Conservation (phyloP, 2,797 vertebrate species). For the Benthosema pterotum region DNA sequence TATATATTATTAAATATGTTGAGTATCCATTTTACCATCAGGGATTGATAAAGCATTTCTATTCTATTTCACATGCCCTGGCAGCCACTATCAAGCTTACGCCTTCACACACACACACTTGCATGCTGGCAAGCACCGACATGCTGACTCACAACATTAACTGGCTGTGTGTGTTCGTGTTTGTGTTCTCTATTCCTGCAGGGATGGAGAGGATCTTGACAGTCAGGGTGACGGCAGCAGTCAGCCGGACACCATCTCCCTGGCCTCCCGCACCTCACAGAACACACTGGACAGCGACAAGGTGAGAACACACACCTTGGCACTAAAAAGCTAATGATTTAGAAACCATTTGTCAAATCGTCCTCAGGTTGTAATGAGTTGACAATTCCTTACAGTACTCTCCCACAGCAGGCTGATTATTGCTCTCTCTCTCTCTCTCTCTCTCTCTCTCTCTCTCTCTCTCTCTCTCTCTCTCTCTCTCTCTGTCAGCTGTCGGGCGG, state of each 20-base stretch:
- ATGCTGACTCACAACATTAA: background rate
- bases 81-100: background rate
- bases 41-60: no score
- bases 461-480: slow-evolving; percentile 20
- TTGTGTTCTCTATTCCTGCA: slow-evolving; percentile 49
- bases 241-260: slow-evolving; percentile 91
- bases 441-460: slow-evolving; percentile 16
- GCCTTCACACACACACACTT: background rate
- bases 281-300: slow-evolving; percentile 92
- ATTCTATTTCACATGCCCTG: background rate
- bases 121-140: background rate
- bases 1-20: no score
- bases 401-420: no score
- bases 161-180: background rate
- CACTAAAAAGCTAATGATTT: no score
- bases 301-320: slow-evolving; percentile 48
- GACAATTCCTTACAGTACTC: no score
- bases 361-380: no score
- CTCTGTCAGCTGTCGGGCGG: slow-evolving; percentile 91
- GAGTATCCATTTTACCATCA: no score
- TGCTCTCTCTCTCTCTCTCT: slow-evolving; percentile 12
- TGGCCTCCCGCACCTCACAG: slow-evolving; percentile 90
- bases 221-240: slow-evolving; percentile 92
- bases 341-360: no score
- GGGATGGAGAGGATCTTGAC: slow-evolving; percentile 90